Conservation (phyloP, 2,797 vertebrate species). For the Microcaecilia unicolor region DNA sequence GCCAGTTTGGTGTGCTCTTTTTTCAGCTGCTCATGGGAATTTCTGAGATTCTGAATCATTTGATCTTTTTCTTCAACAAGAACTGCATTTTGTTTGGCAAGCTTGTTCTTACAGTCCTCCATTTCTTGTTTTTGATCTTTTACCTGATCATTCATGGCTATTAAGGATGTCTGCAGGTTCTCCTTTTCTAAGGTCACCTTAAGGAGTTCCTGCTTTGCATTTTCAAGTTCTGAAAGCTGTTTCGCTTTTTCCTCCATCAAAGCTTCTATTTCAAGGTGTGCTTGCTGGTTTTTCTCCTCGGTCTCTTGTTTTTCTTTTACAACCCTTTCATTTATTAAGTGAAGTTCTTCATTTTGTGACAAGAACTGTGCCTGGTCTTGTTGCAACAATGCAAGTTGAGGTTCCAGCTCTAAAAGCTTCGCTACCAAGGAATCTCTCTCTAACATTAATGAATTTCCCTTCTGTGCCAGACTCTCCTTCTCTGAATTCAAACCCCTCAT, state of each 20-base stretch:
- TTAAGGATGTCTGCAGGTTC: slow-evolving; percentile 35
- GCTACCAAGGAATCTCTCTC: slow-evolving; percentile 64
- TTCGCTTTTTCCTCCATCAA: slow-evolving; percentile 40
- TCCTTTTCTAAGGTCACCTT: slow-evolving; percentile 51
- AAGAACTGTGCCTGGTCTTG: slow-evolving; percentile 51
- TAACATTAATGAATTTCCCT: slow-evolving; percentile 59
- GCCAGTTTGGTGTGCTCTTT: slow-evolving; percentile 33
- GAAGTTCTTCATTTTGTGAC: slow-evolving; percentile 56
- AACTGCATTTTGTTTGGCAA: slow-evolving; percentile 57
- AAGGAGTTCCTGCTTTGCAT: slow-evolving; percentile 45
- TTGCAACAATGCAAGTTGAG: slow-evolving; percentile 51
- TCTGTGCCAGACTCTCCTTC: slow-evolving; percentile 65
- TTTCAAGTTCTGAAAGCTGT: slow-evolving; percentile 48
- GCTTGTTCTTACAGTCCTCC: slow-evolving; percentile 41
- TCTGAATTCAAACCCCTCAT: slow-evolving; percentile 74
- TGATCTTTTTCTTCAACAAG: slow-evolving; percentile 47
- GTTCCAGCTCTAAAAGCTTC: slow-evolving; percentile 54
- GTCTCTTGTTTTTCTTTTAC: slow-evolving; percentile 55
- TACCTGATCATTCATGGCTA: slow-evolving; percentile 34
- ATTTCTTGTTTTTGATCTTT: slow-evolving; percentile 51
- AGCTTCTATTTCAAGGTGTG: slow-evolving; percentile 41
- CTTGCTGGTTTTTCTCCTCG: slow-evolving; percentile 38
- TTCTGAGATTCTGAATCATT: slow-evolving; percentile 43
- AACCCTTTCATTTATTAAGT: slow-evolving; percentile 44
- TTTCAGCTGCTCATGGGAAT: slow-evolving; percentile 39